Base-by-base conservation (phyloP, 2,888 invertebrate species). In the Nasonovia ribisnigri region DNA sequence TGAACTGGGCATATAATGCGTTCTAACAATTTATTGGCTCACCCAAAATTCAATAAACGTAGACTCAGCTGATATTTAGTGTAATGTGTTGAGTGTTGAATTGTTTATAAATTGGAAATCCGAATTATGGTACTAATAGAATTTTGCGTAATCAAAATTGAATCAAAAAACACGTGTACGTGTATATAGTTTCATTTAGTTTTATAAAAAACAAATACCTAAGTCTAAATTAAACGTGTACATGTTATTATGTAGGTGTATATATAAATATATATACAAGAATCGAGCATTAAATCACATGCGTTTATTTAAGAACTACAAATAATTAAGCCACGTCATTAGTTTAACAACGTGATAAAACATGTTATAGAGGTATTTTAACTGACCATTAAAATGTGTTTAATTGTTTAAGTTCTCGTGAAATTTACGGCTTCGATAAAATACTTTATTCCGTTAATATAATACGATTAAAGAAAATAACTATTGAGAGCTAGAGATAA, bases 21-120 rank as follows among this genome's bases (percentile, higher is more conserved):
- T 92, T 67, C 29, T 29, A 60, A 92, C 48, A 86, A 92, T 92
- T 92, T 92, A 92, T 92, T 29, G 60, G 87, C 51, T 67, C 20
- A 51, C 48, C 92, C 87, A 13, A 88, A 92, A 88, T 88, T 88
- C 87, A 88, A 88, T 92, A 92, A 51, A 67, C 67, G n/a, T 57
- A 90, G 8, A 13, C n/a, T 26, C n/a, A 36, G 29, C 46, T n/a
- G 24, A n/a, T 48, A 88, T 51, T 36, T 88, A 36, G 51, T 48
- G 36, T 43, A 43, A 57, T 57, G 16, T 77, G 36, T 77, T 77
- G 77, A 77, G 20, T 36, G 36, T 77, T 77, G 36, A 77, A 77
- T 77, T 77, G 67, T 36, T 77, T 36, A 36, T 77, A 77, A 77
- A 54, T 77, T 36, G 77, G 8, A 77, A 77, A 20, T 36, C 36